These are phyloP conservation scores for Rotaria sp. DNA, from an alignment of 2,888 invertebrate genomes.

Conservation along the genomic window DNA sequence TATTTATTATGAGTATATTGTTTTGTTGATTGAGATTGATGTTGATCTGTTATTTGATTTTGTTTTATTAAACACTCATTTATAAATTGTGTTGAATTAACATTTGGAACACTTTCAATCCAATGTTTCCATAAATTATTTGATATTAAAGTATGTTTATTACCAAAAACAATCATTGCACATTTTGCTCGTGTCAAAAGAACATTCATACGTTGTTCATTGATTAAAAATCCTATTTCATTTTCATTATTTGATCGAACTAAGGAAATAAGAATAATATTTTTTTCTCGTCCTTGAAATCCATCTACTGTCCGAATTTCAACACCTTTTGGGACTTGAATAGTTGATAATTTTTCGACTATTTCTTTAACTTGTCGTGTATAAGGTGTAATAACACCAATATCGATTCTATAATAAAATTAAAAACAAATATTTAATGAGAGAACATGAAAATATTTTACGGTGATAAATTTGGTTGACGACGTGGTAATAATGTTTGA, in stretches of 20 bases:
- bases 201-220: constrained; percentile 7
- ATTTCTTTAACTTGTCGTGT: background rate
- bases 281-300: background rate
- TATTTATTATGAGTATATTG: too few species aligned
- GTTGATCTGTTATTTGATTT: background rate
- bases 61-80: background rate
- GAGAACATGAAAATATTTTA: background rate
- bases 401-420: background rate
- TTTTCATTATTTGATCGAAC: background rate
- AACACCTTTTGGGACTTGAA: background rate
- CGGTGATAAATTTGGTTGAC: background rate
- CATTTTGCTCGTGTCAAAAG: background rate
- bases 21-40: background rate
- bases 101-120: background rate
- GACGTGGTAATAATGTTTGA: background rate
- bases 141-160: background rate
- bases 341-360: background rate
- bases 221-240: background rate
- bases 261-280: background rate
- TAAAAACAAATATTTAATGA: too few species aligned
- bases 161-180: constrained; percentile 9
- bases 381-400: background rate
- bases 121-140: background rate
- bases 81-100: background rate
- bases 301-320: constrained; percentile 6